Base-by-base conservation (phyloP, 2,888 invertebrate species). In the Drosophila tripunctata region DNA sequence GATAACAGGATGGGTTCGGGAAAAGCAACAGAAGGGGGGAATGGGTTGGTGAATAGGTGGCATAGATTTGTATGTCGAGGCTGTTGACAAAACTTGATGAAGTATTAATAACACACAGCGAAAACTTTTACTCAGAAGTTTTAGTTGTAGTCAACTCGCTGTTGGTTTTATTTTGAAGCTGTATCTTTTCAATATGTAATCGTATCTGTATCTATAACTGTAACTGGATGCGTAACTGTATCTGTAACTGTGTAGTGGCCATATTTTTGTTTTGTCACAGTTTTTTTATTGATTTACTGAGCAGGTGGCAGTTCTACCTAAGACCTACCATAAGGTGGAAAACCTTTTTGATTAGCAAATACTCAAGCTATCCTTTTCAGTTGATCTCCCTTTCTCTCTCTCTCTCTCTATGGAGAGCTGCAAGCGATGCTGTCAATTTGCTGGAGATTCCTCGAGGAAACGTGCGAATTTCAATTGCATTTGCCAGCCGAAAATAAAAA, bases 71-170 rank as follows among this genome's bases (percentile, higher is more conserved):
- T 57, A 30, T 48, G 57, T 10, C 35, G 43, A 31, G 66, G 43
- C 41, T 50, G 71, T 66, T 71, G 76, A 70, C 72, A 67, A n/a
- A 57, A 48, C 64, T 71, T 67, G 69, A 85, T 81, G 78, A 87
- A 81, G 85, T 87, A 87, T 82, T 87, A 87, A 87, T 81, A 78
- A 66, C 64, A 62, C 60, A n/a, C 15, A 14, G 5, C 8, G 4
- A 72, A 64, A 82, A 62, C 63, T 71, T 80, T 48, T 10, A 19
- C 12, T 22, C 22, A 21, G 36, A 77, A 76, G 36, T 64, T 52
- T 38, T 44, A n/a, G n/a, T 56, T 60, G 47, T 17, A 19, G 30
- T 45, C 45, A 35, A 38, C 33, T 43, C 21, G 14, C 30, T 33
- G 21, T 41, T 22, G 35, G 4, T 22, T 45, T 15, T 41, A 24